phyloP scores from a whole-genome alignment of 2,888 invertebrate genomes.

The Therioaphis trifolii region DNA sequence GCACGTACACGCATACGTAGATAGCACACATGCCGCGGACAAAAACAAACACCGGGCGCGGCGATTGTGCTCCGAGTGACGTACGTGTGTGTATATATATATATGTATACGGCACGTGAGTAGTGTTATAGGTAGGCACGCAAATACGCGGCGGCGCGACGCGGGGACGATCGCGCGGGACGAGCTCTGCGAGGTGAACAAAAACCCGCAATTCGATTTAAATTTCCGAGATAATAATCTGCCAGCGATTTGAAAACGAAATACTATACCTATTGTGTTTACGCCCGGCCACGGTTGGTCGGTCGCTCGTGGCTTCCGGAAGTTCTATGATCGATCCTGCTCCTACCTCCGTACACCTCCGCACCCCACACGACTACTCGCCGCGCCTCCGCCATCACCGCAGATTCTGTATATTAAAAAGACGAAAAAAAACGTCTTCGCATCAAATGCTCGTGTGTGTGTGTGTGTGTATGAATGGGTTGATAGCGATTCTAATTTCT shows the following conservation, averaged over 20 bases:
- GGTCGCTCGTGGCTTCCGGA: neutral
- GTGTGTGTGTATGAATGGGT: too few relatives aligned
- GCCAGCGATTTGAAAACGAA: constrained; percentile 29
- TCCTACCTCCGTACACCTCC: neutral
- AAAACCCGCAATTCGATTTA: constrained; percentile 43
- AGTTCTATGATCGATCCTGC: constrained; percentile 45
- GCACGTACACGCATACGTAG: too few relatives aligned
- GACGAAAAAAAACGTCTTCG: too few relatives aligned
- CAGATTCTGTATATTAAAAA: too few relatives aligned
- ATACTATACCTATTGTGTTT: neutral
- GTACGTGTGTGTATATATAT: neutral
- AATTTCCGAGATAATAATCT: constrained; percentile 38
- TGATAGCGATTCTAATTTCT: too few relatives aligned
- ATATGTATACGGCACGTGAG: neutral
- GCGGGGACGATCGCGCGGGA: constrained; percentile 3
- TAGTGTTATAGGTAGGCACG: too few relatives aligned
- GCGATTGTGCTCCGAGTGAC: neutral
- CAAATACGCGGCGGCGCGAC: too few relatives aligned
- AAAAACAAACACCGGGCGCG: constrained; percentile 23
- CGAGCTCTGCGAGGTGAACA: neutral
- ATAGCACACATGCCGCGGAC: neutral
- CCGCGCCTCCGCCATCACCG: neutral
- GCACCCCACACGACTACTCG: too few relatives aligned
- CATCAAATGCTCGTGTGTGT: too few relatives aligned
- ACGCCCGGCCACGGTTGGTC: neutral